Evolutionary conservation across 2,797 vertebrate species (phyloP).

Genomic region (Chrysocyon brachyurus): DNA sequence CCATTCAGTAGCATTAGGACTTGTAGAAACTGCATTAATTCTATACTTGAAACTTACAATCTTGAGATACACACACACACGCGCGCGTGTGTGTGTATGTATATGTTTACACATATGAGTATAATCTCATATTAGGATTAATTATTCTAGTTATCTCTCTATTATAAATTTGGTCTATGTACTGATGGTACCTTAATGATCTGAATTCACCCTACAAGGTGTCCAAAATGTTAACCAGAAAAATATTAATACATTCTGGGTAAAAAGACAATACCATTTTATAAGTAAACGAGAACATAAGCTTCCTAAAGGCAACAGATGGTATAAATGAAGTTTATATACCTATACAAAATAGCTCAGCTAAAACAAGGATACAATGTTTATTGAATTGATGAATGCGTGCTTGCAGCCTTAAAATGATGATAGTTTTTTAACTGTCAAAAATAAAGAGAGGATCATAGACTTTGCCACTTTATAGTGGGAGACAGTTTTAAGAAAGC

Average conservation of each 20-base stretch:
- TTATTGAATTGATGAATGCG: not conserved
- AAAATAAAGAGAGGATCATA: slow-evolving; percentile 30
- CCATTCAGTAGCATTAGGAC: not conserved
- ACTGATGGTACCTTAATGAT: not conserved
- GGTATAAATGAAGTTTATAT: not conserved
- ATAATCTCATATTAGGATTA: not conserved
- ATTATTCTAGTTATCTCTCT: not conserved
- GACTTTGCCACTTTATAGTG: not conserved
- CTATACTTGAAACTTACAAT: not conserved
- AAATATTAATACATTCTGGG: not conserved
- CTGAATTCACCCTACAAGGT: not conserved
- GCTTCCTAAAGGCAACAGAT: not conserved
- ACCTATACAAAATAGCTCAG: not conserved
- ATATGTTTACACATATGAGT: not conserved
- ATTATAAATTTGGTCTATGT: not conserved
- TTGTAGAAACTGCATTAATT: not conserved
- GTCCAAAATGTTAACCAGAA: not conserved
- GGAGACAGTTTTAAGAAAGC: not conserved
- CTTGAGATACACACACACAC: not conserved
- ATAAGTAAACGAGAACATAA: not conserved
- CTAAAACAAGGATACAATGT: not conserved
- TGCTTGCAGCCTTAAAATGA: not conserved
- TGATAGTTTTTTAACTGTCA: not conserved
- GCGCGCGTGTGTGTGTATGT: not conserved
- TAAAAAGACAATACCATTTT: not conserved